phyloP scores from a whole-genome alignment of 2,113 vertebrate species.

The Mormyrus iriodes region DNA sequence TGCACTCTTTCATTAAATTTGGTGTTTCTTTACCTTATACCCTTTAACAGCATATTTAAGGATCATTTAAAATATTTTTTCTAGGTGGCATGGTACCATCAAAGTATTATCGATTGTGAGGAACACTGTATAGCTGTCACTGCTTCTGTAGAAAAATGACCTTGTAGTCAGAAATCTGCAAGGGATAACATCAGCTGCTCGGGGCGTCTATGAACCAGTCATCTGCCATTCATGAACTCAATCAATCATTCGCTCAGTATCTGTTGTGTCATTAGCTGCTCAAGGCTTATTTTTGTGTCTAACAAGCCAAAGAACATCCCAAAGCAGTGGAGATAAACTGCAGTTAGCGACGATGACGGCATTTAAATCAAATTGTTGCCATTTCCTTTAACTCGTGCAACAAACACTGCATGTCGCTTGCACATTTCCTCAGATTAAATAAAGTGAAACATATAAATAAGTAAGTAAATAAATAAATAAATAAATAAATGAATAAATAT shows the following conservation, averaged over 20 bases:
- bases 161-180: neutral
- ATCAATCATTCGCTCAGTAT: neutral
- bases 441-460: neutral
- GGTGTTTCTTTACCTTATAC: neutral
- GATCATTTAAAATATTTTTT: neutral
- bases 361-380: neutral
- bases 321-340: neutral
- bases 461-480: too few species aligned
- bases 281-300: neutral
- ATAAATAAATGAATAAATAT: neutral
- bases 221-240: neutral
- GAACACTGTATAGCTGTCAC: neutral
- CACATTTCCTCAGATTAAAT: neutral
- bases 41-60: neutral
- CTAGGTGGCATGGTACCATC: neutral
- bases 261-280: neutral
- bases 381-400: neutral
- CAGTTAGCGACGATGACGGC: neutral
- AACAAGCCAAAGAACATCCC: neutral
- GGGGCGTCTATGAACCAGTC: neutral
- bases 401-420: neutral
- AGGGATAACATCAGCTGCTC: neutral
- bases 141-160: slow-evolving; percentile 1
- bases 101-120: neutral
- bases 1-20: neutral